These are phyloP conservation scores for Lasaia peninsularis DNA, from an alignment of 1,140 invertebrate genomes.

Conservation along the genomic window DNA sequence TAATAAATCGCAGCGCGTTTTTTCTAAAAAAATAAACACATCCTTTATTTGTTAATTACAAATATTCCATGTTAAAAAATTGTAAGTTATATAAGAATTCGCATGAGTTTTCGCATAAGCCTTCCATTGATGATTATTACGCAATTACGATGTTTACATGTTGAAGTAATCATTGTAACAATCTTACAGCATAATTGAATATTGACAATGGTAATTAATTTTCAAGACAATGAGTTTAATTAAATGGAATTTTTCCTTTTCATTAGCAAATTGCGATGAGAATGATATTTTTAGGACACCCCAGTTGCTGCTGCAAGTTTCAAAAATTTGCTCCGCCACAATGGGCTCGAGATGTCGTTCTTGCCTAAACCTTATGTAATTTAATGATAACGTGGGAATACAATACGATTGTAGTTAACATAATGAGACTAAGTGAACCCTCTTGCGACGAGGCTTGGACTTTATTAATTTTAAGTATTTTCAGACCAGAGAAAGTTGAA, in stretches of 20 bases:
- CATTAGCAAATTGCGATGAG: constrained; percentile 15
- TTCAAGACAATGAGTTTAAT: constrained; percentile 47
- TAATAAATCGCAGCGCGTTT: constrained; percentile 44
- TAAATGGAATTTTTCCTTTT: constrained; percentile 38
- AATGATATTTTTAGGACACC: constrained; percentile 1
- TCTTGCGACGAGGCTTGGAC: background rate
- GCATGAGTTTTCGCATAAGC: constrained; percentile 52
- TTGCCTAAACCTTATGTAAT: background rate
- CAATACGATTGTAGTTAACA: background rate
- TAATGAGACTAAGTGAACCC: background rate
- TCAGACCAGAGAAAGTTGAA: constrained; percentile 15
- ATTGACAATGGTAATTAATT: constrained; percentile 62
- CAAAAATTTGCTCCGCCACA: constrained; percentile 7
- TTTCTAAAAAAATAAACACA: too few relatives aligned
- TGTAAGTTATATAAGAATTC: constrained; percentile 26
- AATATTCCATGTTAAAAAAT: too few relatives aligned
- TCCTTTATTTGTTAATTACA: too few relatives aligned
- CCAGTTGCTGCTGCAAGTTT: constrained; percentile 11
- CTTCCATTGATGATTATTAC: constrained; percentile 10
- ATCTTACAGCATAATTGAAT: constrained; percentile 43
- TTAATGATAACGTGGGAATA: constrained; percentile 9
- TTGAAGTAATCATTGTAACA: constrained; percentile 40
- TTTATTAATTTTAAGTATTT: constrained; percentile 13
- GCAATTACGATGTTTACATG: constrained; percentile 21
- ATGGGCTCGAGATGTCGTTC: constrained; percentile 10